These are phyloP conservation scores for Heloderma charlesbogerti DNA, from an alignment of 2,113 vertebrate genomes.

Conservation along the genomic window DNA sequence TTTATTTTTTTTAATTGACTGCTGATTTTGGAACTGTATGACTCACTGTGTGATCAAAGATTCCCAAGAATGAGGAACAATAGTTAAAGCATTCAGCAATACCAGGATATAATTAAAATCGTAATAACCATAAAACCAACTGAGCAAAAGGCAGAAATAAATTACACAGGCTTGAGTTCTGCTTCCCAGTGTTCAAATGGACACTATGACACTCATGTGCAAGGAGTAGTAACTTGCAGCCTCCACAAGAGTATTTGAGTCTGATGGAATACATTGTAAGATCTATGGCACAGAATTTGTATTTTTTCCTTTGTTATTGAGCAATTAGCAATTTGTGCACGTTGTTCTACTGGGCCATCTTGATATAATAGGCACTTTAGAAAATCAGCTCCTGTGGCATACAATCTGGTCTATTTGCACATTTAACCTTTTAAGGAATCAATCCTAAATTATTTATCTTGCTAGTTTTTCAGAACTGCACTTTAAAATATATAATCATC, in stretches of 20 bases:
- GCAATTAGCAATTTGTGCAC: not conserved
- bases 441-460: conserved; percentile 29
- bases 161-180: not conserved
- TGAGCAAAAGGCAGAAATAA: not conserved
- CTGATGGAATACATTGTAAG: not conserved
- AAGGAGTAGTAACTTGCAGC: not conserved
- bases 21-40: not conserved
- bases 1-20: not conserved
- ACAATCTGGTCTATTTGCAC: not conserved
- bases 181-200: not conserved
- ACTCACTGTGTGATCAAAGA: not conserved
- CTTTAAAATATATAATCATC: not conserved
- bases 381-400: not conserved
- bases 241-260: not conserved
- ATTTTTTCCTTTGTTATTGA: not conserved
- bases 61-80: not conserved
- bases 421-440: conserved; percentile 37
- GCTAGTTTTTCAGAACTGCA: conserved; percentile 31
- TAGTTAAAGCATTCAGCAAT: not conserved
- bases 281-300: not conserved
- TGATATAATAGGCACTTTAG: not conserved
- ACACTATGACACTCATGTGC: not conserved
- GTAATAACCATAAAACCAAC: not conserved
- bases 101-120: not conserved
- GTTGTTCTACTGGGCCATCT: not conserved